These are phyloP conservation scores for Synergus gifuensis DNA, from an alignment of 2,888 invertebrate genomes.

Conservation along the genomic window DNA sequence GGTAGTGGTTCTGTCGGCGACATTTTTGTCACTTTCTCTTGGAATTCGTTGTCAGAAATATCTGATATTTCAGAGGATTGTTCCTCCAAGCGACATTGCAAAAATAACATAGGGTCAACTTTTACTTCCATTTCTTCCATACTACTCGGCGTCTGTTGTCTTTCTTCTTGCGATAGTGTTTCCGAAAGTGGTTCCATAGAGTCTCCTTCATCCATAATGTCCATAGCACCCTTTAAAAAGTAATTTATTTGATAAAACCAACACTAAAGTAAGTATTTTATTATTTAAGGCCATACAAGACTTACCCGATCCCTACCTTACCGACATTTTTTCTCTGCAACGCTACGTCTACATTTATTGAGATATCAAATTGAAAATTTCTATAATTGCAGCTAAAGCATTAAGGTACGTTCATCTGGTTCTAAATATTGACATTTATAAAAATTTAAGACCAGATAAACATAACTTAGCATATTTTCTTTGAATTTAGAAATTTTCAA, in stretches of 20 bases:
- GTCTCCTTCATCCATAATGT: slow-evolving; percentile 67
- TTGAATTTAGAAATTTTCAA: too few relatives aligned
- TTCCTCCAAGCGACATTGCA: slow-evolving; percentile 81
- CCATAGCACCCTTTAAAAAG: slow-evolving; percentile 66
- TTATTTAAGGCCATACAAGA: too few relatives aligned
- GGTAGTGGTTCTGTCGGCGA: slow-evolving; percentile 58
- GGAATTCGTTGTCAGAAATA: slow-evolving; percentile 70
- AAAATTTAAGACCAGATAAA: too few relatives aligned
- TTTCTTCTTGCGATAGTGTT: slow-evolving; percentile 60
- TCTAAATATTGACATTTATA: too few relatives aligned
- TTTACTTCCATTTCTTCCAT: slow-evolving; percentile 83
- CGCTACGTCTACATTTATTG: too few relatives aligned
- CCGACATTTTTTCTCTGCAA: too few relatives aligned
- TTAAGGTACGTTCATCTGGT: too few relatives aligned
- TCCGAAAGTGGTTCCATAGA: slow-evolving; percentile 57
- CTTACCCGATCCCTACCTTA: too few relatives aligned
- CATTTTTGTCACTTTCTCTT: slow-evolving; percentile 66
- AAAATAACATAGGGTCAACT: slow-evolving; percentile 85
- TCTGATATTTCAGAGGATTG: slow-evolving; percentile 71
- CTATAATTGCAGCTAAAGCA: too few relatives aligned
- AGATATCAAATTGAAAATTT: too few relatives aligned
- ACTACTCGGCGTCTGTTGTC: slow-evolving; percentile 61
- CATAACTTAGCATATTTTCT: too few relatives aligned
- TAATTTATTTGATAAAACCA: slow-evolving; percentile 9
- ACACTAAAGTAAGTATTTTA: neutral